Base-by-base conservation (phyloP, 2,113 vertebrate species). In the Platanista minor region DNA sequence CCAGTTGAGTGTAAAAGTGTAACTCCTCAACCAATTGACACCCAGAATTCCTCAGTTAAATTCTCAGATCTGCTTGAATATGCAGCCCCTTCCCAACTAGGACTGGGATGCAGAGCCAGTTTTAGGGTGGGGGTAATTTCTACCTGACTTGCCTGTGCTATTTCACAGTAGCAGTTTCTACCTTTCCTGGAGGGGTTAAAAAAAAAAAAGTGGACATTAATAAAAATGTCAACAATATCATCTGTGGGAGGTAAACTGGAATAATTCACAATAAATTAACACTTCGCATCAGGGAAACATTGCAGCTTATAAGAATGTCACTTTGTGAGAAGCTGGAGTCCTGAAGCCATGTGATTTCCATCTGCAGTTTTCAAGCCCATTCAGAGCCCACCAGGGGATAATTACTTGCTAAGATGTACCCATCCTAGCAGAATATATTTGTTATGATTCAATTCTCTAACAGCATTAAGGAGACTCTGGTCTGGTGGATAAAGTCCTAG, bases 141-240 rank as follows among this genome's bases (percentile, higher is more conserved):
- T 7, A 43, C 86, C 31, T 52, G 31, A 91, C 46, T 92, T 91
- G 20, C 66, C 71, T 74, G 57, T 57, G 29, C 27, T 96, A 31
- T 89, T 82, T 94, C 90, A 89, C 33, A 57, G 18, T 95, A 80
- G 95, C 23, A 43, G 4, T 67, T 96, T 84, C 69, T 87, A 95
- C 78, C 81, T 15, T 96, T 96, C 71, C 46, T 36, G 77, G 57
- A 90, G 64, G 66, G 29, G n/a, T 92, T n/a, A 77, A 90, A 66
- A 41, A 33, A 88, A 91, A 64, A 67, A 91, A 93, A 33, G 17
- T 80, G 10, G 88, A 86, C 46, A 85, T 94, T 97, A 96, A 97
- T 96, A 96, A 96, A 97, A 97, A 97, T 87, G 77, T 97, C 95
- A 97, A 95, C 90, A 97, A 92, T 91, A 94, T 96, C 85, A 96